A percentile compares a stretch with the other conserved stretches of the same genome.
phyloP scores from a whole-genome alignment of 2,797 vertebrate genomes.

The Chaetophractus vellerosus region DNA sequence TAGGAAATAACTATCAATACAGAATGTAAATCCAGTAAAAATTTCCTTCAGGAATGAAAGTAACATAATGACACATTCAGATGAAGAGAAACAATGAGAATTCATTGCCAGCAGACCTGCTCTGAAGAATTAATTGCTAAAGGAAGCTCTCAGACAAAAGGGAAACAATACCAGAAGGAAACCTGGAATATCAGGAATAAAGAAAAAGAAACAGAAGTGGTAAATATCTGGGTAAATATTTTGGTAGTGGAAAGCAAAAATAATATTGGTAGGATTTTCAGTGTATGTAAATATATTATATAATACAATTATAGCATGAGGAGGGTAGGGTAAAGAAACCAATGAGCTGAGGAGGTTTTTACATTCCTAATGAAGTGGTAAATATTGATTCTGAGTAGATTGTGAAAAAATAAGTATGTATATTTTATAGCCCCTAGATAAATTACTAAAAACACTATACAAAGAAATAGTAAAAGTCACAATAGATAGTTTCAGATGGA shows the following conservation, averaged over 20 bases:
- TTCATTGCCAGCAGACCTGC: not conserved
- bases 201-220: not conserved
- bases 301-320: not conserved
- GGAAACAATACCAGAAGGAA: not conserved
- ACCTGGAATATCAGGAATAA: not conserved
- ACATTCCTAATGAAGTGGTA: not conserved
- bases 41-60: not conserved
- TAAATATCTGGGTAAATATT: conserved; percentile 23
- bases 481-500: not conserved
- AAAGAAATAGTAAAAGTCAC: not conserved
- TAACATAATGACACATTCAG: not conserved
- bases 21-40: not conserved
- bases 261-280: not conserved
- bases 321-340: not conserved
- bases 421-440: not conserved
- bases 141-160: not conserved
- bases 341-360: not conserved
- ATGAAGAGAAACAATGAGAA: not conserved
- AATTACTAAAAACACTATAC: not conserved
- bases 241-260: not conserved
- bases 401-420: not conserved
- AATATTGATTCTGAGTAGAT: not conserved
- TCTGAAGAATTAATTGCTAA: conserved; percentile 27
- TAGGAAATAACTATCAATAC: not conserved
- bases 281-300: not conserved